Evolutionary conservation across 2,113 vertebrate genomes (phyloP).

Genomic region (Dipodomys stephensi): DNA sequence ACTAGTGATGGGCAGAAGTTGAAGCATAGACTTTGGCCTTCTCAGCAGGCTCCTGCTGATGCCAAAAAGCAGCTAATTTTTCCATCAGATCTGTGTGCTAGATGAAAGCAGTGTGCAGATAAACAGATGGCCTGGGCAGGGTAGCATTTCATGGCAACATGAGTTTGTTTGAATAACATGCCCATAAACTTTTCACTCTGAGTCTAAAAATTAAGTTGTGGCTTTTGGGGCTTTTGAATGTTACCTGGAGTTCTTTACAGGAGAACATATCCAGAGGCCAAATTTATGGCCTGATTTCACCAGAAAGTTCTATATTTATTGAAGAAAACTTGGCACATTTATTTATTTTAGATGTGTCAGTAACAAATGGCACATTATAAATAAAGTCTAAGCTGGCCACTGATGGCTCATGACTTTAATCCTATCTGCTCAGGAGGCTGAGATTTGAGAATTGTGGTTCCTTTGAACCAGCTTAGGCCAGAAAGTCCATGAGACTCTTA

Average conservation of each 20-base stretch:
- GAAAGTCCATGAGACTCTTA: no score
- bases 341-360: background rate
- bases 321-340: background rate
- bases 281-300: slow-evolving; percentile 16
- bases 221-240: slow-evolving; percentile 70
- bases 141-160: slow-evolving; percentile 77
- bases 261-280: slow-evolving; percentile 47
- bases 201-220: slow-evolving; percentile 72
- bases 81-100: slow-evolving; percentile 63
- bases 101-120: slow-evolving; percentile 18
- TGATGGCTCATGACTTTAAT: no score
- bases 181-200: slow-evolving; percentile 72
- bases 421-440: no score
- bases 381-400: no score
- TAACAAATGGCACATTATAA: fast-evolving
- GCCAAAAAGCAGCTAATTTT: slow-evolving; percentile 55
- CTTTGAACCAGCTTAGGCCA: no score
- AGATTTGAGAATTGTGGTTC: no score
- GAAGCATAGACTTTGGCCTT: slow-evolving; percentile 57
- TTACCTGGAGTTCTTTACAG: slow-evolving; percentile 31
- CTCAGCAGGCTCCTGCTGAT: background rate
- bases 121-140: slow-evolving; percentile 81
- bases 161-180: slow-evolving; percentile 77
- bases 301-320: slow-evolving; percentile 34
- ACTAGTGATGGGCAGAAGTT: slow-evolving; percentile 54